phyloP scores from a whole-genome alignment of 2,888 invertebrate genomes.

The Pseudococcus longispinus region DNA sequence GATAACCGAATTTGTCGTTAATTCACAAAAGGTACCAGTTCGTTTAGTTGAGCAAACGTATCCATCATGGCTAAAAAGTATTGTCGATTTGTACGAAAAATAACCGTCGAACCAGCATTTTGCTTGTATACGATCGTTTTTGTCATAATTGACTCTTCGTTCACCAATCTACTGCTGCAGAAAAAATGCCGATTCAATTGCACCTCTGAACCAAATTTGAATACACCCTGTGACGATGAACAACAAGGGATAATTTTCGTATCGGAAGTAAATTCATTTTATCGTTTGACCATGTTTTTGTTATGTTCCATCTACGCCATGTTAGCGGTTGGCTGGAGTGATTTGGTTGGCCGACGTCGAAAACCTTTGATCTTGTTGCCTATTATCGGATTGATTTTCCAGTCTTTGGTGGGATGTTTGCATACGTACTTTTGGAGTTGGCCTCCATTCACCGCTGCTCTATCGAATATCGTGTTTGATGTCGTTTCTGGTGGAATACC shows the following conservation, averaged over 20 bases:
- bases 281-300: neutral
- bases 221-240: conserved; percentile 43
- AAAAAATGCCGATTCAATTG: conserved; percentile 36
- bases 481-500: conserved; percentile 59
- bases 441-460: conserved; percentile 59
- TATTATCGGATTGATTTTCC: conserved; percentile 58
- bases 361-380: conserved; percentile 58
- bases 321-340: conserved; percentile 44
- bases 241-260: neutral
- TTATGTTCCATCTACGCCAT: conserved; percentile 58
- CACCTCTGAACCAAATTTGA: conserved; percentile 21
- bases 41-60: no score
- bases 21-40: no score
- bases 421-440: conserved; percentile 59
- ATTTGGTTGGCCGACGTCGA: conserved; percentile 49
- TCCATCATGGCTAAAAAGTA: neutral
- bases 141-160: neutral
- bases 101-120: neutral
- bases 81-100: neutral
- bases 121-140: neutral
- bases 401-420: conserved; percentile 58
- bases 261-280: neutral
- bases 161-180: conserved; percentile 30
- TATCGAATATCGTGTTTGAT: conserved; percentile 58
- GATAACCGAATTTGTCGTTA: no score